These are phyloP conservation scores for Pristionchus arcanus DNA, from an alignment of 2,888 invertebrate species.

Conservation along the genomic window DNA sequence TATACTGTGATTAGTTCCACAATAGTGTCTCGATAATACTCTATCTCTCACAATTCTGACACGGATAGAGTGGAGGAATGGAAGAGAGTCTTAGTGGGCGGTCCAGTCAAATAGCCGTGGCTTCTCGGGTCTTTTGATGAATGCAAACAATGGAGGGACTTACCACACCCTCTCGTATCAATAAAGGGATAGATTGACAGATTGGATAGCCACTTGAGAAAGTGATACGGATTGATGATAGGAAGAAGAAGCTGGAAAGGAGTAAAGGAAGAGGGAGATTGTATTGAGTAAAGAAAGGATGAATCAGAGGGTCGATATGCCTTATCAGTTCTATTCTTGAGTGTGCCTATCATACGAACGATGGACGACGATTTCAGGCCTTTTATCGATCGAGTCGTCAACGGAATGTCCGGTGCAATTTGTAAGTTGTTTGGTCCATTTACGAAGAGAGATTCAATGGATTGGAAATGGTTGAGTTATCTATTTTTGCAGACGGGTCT, in stretches of 20 bases:
- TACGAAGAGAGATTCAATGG: background rate
- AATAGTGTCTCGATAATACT: background rate
- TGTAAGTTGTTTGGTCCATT: background rate
- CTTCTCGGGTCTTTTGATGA: conserved; percentile 43
- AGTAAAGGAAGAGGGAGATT: background rate
- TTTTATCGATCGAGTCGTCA: conserved; percentile 2
- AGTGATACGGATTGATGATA: conserved; percentile 33
- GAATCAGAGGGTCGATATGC: background rate
- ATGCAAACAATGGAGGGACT: conserved; percentile 9
- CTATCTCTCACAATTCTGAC: background rate
- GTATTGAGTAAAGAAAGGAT: background rate
- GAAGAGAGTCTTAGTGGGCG: conserved; percentile 6
- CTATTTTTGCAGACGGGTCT: background rate
- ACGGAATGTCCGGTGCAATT: background rate
- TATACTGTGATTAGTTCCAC: background rate
- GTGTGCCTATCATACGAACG: background rate
- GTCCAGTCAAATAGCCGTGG: conserved; percentile 12
- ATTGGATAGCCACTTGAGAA: conserved; percentile 37
- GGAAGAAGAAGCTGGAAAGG: background rate
- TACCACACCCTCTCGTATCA: conserved; percentile 41
- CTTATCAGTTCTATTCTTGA: background rate
- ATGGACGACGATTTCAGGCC: conserved; percentile 16
- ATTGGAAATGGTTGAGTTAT: background rate
- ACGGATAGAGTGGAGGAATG: background rate
- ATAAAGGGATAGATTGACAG: conserved; percentile 41